Evolutionary conservation across 2,888 invertebrate genomes (phyloP), one percentile per base, ranked within the genome.

Genomic region (Melipona bicolor): DNA sequence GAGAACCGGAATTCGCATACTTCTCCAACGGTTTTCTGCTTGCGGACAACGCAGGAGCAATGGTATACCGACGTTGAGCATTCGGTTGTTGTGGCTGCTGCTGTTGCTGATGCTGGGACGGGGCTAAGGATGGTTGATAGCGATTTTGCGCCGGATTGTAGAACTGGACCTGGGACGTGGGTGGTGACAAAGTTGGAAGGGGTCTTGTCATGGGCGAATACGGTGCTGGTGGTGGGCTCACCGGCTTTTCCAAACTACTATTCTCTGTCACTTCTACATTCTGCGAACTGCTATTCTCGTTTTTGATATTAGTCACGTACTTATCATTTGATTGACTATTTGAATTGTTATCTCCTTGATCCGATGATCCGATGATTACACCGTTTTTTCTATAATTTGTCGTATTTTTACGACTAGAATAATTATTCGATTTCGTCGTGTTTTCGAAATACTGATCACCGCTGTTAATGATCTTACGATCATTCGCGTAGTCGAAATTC

Each of bases 121-220:
- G 87, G 78, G 88, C 85, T 82, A 88, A 69, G 83, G 90, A 88
- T 70, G 91, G 90, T 79, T 91, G 91, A 85, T 91, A 92, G 75
- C 91, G 92, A 72, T 89, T 92, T 79, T 91, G 92, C 76, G 88
- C 86, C 71, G 90, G 87, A 50, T 87, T 81, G 85, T 92, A 94
- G 83, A 93, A 92, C 91, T 93, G 94, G 85, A 94, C 94, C 94
- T 94, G 94, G 84, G 90, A 88, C 88, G 91, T 90, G 90, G 93
- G 90, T 69, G 93, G 93, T 90, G 93, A 93, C 81, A 93, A 85
- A 89, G 90, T 93, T 90, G 92, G 94, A 91, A 90, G 89, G 75
- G 93, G 93, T 86, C 88, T 91, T 86, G 92, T 91, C 90, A 92
- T 92, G 69, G 93, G 92, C 65, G 92, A 93, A 74, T 92, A 91